Percentiles rank a stretch among this genome's conserved stretches.
Conservation (phyloP, 64 coral and sea anemone genomes). For the Dendrophyllia cribrosa region DNA sequence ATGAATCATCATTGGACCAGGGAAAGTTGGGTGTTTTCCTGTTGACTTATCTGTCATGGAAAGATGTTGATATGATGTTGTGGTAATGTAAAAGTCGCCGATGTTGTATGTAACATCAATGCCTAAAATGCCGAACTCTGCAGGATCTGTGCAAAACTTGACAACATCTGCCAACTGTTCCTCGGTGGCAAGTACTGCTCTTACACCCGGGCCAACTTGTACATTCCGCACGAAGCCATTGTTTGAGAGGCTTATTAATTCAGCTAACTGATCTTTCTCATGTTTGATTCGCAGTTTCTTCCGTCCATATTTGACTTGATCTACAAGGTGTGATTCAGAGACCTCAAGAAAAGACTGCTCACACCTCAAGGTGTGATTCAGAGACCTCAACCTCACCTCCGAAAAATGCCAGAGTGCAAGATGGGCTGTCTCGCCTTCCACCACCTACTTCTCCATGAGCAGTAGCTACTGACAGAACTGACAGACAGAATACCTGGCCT, state of each 20-base stretch:
- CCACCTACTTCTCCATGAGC: too few species aligned
- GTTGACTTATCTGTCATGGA: constrained; percentile 15
- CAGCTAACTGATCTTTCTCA: constrained; percentile 55
- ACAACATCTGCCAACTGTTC: constrained; percentile 52
- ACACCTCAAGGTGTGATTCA: too few species aligned
- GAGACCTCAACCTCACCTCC: too few species aligned
- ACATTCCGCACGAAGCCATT: constrained; percentile 45
- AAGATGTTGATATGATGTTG: constrained; percentile 57
- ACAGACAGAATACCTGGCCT: too few species aligned
- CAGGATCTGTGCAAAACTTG: constrained; percentile 42
- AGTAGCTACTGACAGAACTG: too few species aligned
- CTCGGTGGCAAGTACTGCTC: constrained; percentile 27
- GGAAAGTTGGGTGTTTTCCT: constrained; percentile 27
- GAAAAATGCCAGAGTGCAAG: too few species aligned
- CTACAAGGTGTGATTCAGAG: too few species aligned
- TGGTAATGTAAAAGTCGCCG: constrained; percentile 54
- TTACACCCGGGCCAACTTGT: constrained; percentile 42
- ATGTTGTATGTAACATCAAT: constrained; percentile 64
- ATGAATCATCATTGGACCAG: constrained; percentile 57
- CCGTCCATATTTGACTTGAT: constrained; percentile 65
- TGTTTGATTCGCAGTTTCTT: constrained; percentile 41
- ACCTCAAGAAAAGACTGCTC: too few species aligned
- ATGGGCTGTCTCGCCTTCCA: too few species aligned
- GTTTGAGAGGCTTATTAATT: constrained; percentile 48
- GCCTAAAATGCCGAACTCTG: constrained; percentile 27